A percentile compares a stretch with the other conserved stretches of the same genome.
phyloP scores from a whole-genome alignment of 1,140 invertebrate genomes.

The Frieseomelitta varia region DNA sequence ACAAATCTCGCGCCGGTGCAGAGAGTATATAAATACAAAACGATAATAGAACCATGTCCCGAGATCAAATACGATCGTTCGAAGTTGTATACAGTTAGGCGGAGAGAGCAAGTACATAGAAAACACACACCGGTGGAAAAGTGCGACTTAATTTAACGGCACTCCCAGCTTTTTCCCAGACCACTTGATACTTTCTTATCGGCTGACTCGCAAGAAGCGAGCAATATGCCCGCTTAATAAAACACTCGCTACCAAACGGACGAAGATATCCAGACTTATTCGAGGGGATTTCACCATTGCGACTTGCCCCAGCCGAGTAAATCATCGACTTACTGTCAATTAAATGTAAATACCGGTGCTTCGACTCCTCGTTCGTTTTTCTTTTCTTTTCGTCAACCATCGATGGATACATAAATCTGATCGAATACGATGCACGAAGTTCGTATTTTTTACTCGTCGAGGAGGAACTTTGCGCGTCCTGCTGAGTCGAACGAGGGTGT shows the following conservation, averaged over 20 bases:
- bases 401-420: background rate
- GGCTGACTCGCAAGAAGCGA: constrained; percentile 17
- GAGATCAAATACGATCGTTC: background rate
- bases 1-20: too few species aligned
- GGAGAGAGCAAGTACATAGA: background rate
- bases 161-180: constrained; percentile 23
- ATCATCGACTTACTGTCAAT: constrained; percentile 12
- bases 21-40: background rate
- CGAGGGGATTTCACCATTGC: background rate
- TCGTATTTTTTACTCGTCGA: background rate
- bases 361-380: background rate
- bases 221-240: constrained; percentile 16
- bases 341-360: background rate
- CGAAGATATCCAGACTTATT: constrained; percentile 5
- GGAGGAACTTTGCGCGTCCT: background rate
- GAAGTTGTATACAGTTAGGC: constrained; percentile 1
- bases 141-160: constrained; percentile 23
- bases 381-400: background rate
- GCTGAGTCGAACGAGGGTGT: background rate
- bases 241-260: background rate
- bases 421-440: background rate
- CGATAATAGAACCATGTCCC: background rate
- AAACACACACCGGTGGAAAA: constrained; percentile 5
- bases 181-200: constrained; percentile 27
- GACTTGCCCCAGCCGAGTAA: background rate